A percentile compares a stretch with the other conserved stretches of the same genome.
Evolutionary conservation across 2,113 vertebrate species (phyloP).

Genomic region (Lipotes vexillifer): DNA sequence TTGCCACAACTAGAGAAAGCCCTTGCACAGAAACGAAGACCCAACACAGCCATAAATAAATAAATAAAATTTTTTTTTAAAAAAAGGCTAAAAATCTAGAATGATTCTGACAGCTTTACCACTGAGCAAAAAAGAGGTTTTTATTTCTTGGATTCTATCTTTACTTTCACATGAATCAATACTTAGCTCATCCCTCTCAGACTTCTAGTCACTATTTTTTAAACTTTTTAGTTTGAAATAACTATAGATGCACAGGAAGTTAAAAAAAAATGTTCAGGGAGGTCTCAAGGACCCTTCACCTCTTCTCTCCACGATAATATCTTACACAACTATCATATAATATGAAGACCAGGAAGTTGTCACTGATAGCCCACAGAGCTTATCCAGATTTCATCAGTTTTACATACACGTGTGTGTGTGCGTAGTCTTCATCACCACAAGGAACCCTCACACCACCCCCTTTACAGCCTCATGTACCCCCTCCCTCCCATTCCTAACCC

Average conservation of each 20-base stretch:
- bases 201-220: background rate
- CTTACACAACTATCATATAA: background rate
- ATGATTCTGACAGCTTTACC: background rate
- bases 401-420: accelerated
- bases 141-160: background rate
- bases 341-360: background rate
- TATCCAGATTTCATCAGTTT: background rate
- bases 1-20: too few species aligned
- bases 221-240: background rate
- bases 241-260: background rate
- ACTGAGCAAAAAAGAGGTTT: background rate
- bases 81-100: background rate
- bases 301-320: accelerated
- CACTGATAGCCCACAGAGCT: accelerated
- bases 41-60: too few species aligned
- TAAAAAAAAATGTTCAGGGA: background rate
- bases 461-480: background rate
- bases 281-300: background rate
- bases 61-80: too few species aligned
- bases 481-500: background rate
- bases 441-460: background rate
- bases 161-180: background rate
- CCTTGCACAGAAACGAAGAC: too few species aligned
- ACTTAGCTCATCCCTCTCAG: background rate
- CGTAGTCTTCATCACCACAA: background rate